Conservation (phyloP, 2,797 vertebrate genomes). For the Gallinago stenura region DNA sequence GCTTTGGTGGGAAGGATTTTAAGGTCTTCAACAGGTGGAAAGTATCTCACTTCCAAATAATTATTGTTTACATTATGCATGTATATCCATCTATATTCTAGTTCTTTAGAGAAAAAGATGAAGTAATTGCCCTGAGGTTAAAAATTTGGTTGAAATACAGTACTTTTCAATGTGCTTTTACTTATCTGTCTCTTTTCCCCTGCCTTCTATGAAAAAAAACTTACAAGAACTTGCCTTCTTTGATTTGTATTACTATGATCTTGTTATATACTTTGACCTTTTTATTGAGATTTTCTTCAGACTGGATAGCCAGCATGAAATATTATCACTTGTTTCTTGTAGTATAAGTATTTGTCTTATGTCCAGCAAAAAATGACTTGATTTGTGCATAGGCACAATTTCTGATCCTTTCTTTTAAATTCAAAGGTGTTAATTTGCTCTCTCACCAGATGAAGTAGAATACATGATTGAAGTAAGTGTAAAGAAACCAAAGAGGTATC, state of each 20-base stretch:
- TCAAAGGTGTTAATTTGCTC: background rate
- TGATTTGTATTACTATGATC: background rate
- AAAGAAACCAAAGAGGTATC: background rate
- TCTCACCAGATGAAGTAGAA: background rate
- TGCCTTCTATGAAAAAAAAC: background rate
- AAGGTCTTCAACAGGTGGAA: background rate
- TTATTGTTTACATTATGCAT: background rate
- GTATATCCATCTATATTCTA: background rate
- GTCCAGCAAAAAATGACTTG: background rate
- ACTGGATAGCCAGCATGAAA: background rate
- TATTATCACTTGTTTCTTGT: background rate
- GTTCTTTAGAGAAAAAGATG: background rate
- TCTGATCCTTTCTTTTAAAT: background rate
- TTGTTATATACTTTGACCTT: conserved; percentile 33
- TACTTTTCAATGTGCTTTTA: background rate
- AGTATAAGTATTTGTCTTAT: background rate
- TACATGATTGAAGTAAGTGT: background rate
- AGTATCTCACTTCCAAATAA: background rate
- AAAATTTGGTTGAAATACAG: background rate
- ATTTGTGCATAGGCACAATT: background rate
- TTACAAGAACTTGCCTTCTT: background rate
- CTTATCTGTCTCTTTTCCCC: background rate
- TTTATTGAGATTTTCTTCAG: conserved; percentile 8
- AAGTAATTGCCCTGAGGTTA: background rate
- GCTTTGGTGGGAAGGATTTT: background rate